Evolutionary conservation across 2,888 invertebrate genomes (phyloP).

Genomic region (Pachydiplax longipennis): DNA sequence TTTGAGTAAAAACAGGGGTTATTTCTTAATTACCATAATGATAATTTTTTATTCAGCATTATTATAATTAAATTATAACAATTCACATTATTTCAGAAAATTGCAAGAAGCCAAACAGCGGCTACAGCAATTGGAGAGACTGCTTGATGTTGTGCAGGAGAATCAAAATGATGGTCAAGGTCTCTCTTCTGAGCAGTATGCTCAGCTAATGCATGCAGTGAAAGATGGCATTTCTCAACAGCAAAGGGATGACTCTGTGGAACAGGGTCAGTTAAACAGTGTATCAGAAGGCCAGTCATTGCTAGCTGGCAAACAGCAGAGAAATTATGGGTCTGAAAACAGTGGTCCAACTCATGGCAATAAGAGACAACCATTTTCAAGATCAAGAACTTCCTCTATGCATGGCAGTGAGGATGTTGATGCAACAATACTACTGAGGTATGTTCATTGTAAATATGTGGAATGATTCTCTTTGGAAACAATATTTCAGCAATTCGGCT

Average conservation of each 20-base stretch:
- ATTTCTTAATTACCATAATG: no score
- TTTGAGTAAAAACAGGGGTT: no score
- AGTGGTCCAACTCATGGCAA: not conserved
- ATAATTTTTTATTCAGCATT: no score
- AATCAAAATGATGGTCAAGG: conserved; percentile 46
- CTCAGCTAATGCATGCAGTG: conserved; percentile 46
- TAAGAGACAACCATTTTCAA: not conserved
- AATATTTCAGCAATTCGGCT: no score
- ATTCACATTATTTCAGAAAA: conserved; percentile 49
- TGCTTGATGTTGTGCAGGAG: conserved; percentile 47
- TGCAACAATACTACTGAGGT: not conserved
- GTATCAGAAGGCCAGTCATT: not conserved
- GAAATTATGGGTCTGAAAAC: not conserved
- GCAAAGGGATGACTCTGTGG: not conserved
- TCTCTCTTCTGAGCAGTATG: conserved; percentile 47
- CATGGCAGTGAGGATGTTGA: not conserved
- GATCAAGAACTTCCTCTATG: not conserved
- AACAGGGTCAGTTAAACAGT: not conserved
- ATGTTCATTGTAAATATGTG: not conserved
- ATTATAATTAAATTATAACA: no score
- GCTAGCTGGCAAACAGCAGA: not conserved
- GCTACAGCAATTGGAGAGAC: conserved; percentile 51
- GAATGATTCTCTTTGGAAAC: no score
- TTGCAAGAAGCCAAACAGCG: conserved; percentile 53
- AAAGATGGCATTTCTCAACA: conserved; percentile 34